These are phyloP conservation scores for Tethea ocularis DNA, from an alignment of 2,888 invertebrate species.

Conservation along the genomic window DNA sequence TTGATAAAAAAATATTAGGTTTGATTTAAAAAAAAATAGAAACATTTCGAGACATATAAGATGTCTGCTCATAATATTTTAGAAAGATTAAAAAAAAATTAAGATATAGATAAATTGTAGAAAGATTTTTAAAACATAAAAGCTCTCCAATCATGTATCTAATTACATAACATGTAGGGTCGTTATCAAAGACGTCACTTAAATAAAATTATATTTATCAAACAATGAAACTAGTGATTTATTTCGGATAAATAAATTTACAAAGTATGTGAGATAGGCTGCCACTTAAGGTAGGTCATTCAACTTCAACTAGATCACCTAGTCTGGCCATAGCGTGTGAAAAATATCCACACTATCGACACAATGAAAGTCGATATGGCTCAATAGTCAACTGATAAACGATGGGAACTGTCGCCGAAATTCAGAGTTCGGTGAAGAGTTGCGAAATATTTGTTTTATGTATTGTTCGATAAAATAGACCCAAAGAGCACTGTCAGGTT, in stretches of 20 bases:
- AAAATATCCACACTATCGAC: conserved; percentile 50
- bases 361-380: conserved; percentile 55
- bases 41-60: too few species aligned
- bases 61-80: too few species aligned
- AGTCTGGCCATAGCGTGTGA: conserved; percentile 57
- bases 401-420: conserved; percentile 53
- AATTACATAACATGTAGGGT: background rate
- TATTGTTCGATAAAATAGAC: conserved; percentile 34
- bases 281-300: conserved; percentile 59
- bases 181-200: conserved; percentile 25
- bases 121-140: too few species aligned
- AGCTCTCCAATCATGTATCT: too few species aligned
- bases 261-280: conserved; percentile 50
- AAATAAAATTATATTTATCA: conserved; percentile 45
- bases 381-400: conserved; percentile 60
- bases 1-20: too few species aligned
- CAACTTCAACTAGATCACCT: conserved; percentile 60
- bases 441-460: conserved; percentile 53
- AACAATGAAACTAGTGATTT: conserved; percentile 49
- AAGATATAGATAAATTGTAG: too few species aligned
- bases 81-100: too few species aligned
- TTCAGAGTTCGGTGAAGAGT: conserved; percentile 35
- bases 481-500: conserved; percentile 39
- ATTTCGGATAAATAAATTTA: conserved; percentile 5
- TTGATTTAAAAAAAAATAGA: background rate